Evolutionary conservation across 2,113 vertebrate species (phyloP).

Genomic region (Paedocypris sp.): DNA sequence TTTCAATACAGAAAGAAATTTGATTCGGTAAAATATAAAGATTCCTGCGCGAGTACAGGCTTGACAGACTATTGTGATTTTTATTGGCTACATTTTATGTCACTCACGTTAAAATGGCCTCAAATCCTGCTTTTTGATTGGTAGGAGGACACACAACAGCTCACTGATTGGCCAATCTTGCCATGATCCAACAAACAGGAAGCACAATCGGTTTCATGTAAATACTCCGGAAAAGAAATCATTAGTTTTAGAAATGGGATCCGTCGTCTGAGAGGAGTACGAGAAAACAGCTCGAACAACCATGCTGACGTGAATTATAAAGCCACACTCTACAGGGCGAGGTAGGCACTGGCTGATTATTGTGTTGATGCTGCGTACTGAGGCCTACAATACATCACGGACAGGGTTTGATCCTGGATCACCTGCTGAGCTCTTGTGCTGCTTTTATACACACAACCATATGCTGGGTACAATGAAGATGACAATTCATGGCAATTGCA

Average conservation of each 20-base stretch:
- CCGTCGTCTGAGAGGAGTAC: neutral
- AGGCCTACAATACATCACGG: constrained; percentile 6
- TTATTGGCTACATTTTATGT: constrained; percentile 1
- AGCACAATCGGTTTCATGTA: constrained; percentile 2
- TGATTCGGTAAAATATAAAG: too few species aligned
- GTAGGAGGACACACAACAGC: neutral
- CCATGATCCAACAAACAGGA: constrained; percentile 20
- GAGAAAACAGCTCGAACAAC: neutral
- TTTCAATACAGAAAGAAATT: too few species aligned
- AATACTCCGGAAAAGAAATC: constrained; percentile 22
- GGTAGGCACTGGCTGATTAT: too few species aligned
- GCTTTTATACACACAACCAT: neutral
- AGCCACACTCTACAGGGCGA: neutral
- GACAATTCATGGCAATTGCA: neutral
- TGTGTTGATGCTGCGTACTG: neutral
- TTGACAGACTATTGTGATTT: neutral
- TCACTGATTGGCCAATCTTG: constrained; percentile 4
- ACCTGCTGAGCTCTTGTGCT: constrained; percentile 7
- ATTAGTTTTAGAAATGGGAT: constrained; percentile 14
- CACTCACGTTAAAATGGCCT: neutral
- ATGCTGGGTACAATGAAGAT: neutral
- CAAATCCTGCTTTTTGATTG: neutral
- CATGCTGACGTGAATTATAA: constrained; percentile 13
- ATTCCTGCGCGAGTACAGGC: too few species aligned
- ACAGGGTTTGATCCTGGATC: constrained; percentile 9